Base-by-base conservation (phyloP, 2,797 vertebrate species). In the Tachyglossus aculeatus region DNA sequence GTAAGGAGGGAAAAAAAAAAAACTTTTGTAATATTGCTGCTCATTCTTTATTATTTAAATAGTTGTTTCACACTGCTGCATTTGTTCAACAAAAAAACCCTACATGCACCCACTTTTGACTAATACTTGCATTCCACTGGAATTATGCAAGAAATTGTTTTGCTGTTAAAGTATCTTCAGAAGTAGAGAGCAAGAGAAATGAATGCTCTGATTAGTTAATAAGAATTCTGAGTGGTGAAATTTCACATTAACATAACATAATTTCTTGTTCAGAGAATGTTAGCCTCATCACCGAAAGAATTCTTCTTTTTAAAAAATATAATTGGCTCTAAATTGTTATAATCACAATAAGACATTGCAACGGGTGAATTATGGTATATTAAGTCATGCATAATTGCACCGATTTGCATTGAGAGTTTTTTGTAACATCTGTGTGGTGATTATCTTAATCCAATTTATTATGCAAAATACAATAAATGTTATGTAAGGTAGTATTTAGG, bases 401-500 rank as follows among this genome's bases (percentile, higher is more conserved):
- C 81, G 81, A 84, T 84, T 82, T 86, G 81, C 86, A 87, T 80
- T 81, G 52, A 55, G 70, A 52, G 55, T 55, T 84, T 83, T 87
- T 80, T 86, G n/a, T 82, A 57, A 82, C 83, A 86, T 81, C 86
- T 86, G 86, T 75, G 72, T 77, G 74, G 67, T 82, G 84, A 86
- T 84, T 86, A 86, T 81, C 83, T 70, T 86, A 84, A 87, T 86
- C 77, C 75, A 82, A 87, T 86, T 87, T 87, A 81, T 86, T 80
- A 82, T 78, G 80, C 83, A 84, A 70, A 83, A 81, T 86, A 77
- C 72, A 82, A 87, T 82, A 81, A 74, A 63, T 60, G 64, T 76
- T 81, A 78, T 74, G 64, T 77, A 69, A 82, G 79, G 80, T 81
- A 74, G 67, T 77, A 70, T 84, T 87, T 82, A 63, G 47, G 71